A percentile compares a stretch with the other conserved stretches of the same genome.
Conservation (phyloP, 2,113 vertebrate species). For the Strix aluco region DNA sequence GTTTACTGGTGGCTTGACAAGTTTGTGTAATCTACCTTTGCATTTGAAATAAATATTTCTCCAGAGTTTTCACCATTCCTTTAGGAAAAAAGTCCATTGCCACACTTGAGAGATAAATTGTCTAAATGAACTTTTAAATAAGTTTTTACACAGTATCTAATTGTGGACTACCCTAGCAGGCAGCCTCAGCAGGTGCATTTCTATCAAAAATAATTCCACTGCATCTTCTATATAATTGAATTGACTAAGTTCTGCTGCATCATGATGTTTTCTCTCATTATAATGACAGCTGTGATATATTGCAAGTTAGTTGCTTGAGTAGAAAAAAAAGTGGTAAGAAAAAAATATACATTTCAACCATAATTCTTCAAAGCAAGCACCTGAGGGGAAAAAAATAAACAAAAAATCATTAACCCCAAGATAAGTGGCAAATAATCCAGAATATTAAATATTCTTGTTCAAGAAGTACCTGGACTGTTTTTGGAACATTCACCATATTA, state of each 20-base stretch:
- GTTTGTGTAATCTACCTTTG: background rate
- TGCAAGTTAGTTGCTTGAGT: background rate
- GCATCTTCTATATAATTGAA: constrained; percentile 52
- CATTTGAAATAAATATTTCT: background rate
- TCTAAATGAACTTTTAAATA: constrained; percentile 52
- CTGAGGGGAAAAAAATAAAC: background rate
- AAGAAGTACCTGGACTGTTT: background rate
- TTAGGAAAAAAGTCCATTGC: background rate
- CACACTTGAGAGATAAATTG: constrained; percentile 1
- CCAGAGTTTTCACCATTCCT: background rate
- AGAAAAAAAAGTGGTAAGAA: background rate
- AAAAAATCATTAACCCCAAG: background rate
- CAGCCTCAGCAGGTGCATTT: constrained; percentile 50
- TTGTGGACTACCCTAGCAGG: constrained; percentile 25
- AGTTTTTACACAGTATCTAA: constrained; percentile 49
- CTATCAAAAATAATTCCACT: constrained; percentile 63
- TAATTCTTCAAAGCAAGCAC: background rate
- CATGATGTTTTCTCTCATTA: constrained; percentile 57
- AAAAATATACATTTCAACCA: background rate
- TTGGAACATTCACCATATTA: background rate
- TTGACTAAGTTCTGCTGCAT: constrained; percentile 61
- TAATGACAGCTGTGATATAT: constrained; percentile 60
- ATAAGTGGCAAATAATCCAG: background rate
- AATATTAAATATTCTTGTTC: background rate
- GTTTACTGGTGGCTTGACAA: background rate